Evolutionary conservation across 2,888 invertebrate species (phyloP).

Genomic region (Melinaea menophilus): DNA sequence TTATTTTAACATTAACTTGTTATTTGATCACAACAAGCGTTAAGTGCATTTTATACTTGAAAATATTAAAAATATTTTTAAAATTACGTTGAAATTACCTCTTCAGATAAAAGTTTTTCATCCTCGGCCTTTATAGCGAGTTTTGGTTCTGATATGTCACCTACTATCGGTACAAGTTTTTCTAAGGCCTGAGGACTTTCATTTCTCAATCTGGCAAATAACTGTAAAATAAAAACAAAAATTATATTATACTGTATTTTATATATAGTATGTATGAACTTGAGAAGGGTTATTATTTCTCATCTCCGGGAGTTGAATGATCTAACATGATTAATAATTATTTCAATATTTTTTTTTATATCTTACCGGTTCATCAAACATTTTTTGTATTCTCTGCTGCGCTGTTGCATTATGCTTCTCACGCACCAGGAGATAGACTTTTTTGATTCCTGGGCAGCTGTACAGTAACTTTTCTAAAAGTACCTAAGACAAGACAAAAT

Average conservation of each 20-base stretch:
- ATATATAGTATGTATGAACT: not conserved
- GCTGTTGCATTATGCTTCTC: constrained; percentile 27
- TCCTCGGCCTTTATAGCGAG: constrained; percentile 32
- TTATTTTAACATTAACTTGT: constrained; percentile 1
- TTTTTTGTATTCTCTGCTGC: constrained; percentile 29
- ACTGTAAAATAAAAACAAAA: constrained; percentile 66
- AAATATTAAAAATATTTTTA: not conserved
- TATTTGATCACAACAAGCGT: not conserved
- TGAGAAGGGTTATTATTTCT: no score
- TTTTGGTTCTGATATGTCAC: constrained; percentile 33
- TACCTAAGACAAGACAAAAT: constrained; percentile 31
- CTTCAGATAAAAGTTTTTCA: constrained; percentile 28
- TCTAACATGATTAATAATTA: not conserved
- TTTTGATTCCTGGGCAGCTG: constrained; percentile 35
- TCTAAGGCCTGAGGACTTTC: constrained; percentile 71
- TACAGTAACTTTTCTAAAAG: constrained; percentile 38
- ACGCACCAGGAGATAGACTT: constrained; percentile 33
- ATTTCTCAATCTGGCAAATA: constrained; percentile 82
- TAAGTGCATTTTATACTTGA: not conserved
- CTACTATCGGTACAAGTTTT: constrained; percentile 33
- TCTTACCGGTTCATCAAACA: constrained; percentile 27
- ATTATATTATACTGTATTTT: not conserved
- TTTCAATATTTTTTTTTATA: constrained; percentile 6
- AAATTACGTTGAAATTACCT: constrained; percentile 22
- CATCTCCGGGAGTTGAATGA: no score